Percentiles rank a stretch among this genome's conserved stretches.
phyloP scores from a whole-genome alignment of 1,140 invertebrate species.

The Elysia chlorotica region DNA sequence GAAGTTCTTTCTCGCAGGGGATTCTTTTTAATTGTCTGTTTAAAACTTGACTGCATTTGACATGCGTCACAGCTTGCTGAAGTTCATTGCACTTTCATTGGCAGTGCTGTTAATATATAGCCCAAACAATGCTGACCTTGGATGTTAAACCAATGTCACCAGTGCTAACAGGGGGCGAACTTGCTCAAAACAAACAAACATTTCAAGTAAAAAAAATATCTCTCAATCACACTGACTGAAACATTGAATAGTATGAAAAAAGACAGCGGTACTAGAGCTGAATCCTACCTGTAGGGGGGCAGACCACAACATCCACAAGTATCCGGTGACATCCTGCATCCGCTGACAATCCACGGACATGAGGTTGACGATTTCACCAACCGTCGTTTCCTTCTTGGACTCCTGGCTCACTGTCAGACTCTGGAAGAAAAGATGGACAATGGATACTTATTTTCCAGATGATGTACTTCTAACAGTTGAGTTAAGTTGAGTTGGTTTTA shows the following conservation, averaged over 20 bases:
- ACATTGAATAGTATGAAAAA: neutral
- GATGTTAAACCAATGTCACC: neutral
- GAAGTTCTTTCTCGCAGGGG: too few species aligned
- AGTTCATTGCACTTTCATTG: too few species aligned
- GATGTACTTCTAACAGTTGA: too few species aligned
- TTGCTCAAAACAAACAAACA: neutral
- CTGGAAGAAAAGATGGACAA: constrained; percentile 24
- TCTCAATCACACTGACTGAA: neutral
- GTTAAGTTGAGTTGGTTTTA: too few species aligned
- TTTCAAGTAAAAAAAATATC: neutral
- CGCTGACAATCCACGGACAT: constrained; percentile 66
- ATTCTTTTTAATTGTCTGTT: too few species aligned
- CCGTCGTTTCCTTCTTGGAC: constrained; percentile 59
- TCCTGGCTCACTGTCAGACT: constrained; percentile 44
- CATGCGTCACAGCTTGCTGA: too few species aligned
- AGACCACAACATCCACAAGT: constrained; percentile 95
- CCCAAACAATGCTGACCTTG: too few species aligned
- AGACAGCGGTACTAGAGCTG: too few species aligned
- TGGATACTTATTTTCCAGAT: too few species aligned
- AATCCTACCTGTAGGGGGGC: constrained; percentile 86
- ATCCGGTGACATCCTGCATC: constrained; percentile 64
- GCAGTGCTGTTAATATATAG: too few species aligned
- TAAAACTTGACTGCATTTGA: too few species aligned
- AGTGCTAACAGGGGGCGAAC: too few species aligned
- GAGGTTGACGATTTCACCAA: constrained; percentile 68